These are phyloP conservation scores for Cephus pulcher DNA, from an alignment of 2,888 invertebrate genomes.

Conservation along the genomic window DNA sequence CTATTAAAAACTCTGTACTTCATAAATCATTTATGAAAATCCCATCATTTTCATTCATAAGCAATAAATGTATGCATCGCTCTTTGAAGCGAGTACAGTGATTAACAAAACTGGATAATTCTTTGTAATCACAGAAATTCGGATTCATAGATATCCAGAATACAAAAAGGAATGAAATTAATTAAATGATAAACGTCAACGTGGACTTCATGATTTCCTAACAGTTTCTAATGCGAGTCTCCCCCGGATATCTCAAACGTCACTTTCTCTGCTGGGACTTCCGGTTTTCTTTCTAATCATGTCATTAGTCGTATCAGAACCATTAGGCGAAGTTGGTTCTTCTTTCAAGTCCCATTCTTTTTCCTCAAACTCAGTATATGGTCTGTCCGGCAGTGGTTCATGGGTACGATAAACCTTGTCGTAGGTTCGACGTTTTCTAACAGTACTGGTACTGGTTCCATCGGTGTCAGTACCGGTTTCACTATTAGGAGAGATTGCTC, in stretches of 20 bases:
- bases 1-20: neutral
- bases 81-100: neutral
- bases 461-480: constrained; percentile 71
- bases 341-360: constrained; percentile 83
- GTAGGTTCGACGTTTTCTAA: constrained; percentile 79
- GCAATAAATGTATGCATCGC: neutral
- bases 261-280: constrained; percentile 58
- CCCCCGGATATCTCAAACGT: constrained; percentile 42
- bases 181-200: neutral
- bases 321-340: constrained; percentile 62
- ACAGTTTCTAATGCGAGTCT: neutral
- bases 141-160: neutral
- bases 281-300: constrained; percentile 44
- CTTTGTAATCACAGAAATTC: neutral
- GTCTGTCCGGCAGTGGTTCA: constrained; percentile 82
- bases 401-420: constrained; percentile 87
- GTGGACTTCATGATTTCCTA: neutral
- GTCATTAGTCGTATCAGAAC: constrained; percentile 41
- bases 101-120: neutral
- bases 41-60: constrained; percentile 1
- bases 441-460: constrained; percentile 64
- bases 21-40: constrained; percentile 2
- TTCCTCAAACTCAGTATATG: constrained; percentile 83
- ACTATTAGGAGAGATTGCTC: constrained; percentile 70
- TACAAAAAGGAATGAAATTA: neutral